A percentile compares a stretch with the other conserved stretches of the same genome.
These are phyloP conservation scores for Eupleurogrammus muticus DNA, from an alignment of 2,797 vertebrate species.

Conservation along the genomic window DNA sequence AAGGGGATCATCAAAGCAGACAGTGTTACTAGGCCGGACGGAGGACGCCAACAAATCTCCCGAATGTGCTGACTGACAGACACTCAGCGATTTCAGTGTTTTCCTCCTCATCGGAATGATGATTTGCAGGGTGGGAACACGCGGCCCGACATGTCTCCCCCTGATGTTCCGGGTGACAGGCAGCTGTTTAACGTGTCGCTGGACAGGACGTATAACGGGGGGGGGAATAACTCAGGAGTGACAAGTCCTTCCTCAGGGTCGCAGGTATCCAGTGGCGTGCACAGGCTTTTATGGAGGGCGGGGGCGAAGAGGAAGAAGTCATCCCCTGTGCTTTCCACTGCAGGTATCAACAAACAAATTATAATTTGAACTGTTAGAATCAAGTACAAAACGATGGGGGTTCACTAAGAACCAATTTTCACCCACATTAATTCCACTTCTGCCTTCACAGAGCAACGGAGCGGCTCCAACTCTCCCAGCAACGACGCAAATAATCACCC, in stretches of 20 bases:
- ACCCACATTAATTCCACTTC: conserved; percentile 5
- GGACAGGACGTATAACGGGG: conserved; percentile 5
- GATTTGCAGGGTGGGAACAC: conserved; percentile 25
- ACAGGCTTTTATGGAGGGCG: no score
- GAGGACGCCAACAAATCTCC: conserved; percentile 28
- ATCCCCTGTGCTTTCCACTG: no score
- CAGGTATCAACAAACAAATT: no score
- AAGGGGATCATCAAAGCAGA: conserved; percentile 23
- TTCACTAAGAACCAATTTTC: conserved; percentile 1
- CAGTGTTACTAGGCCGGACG: conserved; percentile 8
- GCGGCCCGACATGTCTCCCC: conserved; percentile 1
- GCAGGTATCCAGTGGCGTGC: no score
- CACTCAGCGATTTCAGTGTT: conserved; percentile 43
- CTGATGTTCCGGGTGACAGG: conserved; percentile 27
- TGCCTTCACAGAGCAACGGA: conserved; percentile 7
- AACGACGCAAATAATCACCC: conserved; percentile 4
- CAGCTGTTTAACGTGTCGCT: conserved; percentile 16
- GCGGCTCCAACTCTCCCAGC: neutral
- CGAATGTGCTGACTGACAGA: conserved; percentile 54
- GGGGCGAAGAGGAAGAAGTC: no score
- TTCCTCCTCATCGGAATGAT: conserved; percentile 30
- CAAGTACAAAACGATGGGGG: neutral
- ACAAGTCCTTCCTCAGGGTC: neutral
- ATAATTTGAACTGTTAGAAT: neutral
- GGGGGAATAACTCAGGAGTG: conserved; percentile 21